Percentiles rank a stretch among this genome's conserved stretches.
phyloP scores from a whole-genome alignment of 2,797 vertebrate species.

The Crax fasciolata region DNA sequence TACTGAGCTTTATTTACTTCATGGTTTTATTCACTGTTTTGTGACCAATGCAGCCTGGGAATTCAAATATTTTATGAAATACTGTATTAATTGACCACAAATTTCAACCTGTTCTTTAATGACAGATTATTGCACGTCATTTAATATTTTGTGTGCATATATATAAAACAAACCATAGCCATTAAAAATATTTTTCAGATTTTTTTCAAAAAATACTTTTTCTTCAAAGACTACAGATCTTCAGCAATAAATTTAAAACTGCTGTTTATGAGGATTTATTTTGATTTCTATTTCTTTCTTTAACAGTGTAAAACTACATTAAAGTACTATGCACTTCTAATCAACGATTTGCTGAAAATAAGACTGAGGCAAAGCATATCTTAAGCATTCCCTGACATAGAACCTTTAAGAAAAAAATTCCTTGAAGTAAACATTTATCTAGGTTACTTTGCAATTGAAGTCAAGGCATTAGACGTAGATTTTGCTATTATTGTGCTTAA shows the following conservation, averaged over 20 bases:
- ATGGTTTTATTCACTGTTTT: background rate
- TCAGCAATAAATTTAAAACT: constrained; percentile 63
- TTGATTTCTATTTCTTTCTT: constrained; percentile 62
- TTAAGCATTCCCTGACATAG: constrained; percentile 52
- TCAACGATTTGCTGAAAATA: constrained; percentile 56
- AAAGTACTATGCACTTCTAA: constrained; percentile 63
- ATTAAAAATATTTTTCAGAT: constrained; percentile 3
- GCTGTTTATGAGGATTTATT: constrained; percentile 50
- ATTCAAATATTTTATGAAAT: constrained; percentile 19
- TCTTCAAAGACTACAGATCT: constrained; percentile 6
- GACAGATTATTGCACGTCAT: constrained; percentile 9
- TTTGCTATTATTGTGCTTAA: constrained; percentile 48
- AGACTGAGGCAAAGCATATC: constrained; percentile 49
- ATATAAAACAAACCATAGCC: background rate
- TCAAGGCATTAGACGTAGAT: constrained; percentile 23
- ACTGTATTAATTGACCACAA: background rate
- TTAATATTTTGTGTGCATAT: background rate
- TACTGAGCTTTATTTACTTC: background rate
- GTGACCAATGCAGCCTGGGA: background rate
- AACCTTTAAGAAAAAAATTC: constrained; percentile 40
- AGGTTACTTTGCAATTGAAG: constrained; percentile 65
- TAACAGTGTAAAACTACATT: constrained; percentile 50
- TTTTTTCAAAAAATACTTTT: constrained; percentile 18
- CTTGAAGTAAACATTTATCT: background rate
- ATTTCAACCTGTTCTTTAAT: constrained; percentile 25